Percentiles rank a stretch among this genome's conserved stretches.
Conservation (phyloP, 1,140 invertebrate genomes). For the Paraescarpia echinospica region DNA sequence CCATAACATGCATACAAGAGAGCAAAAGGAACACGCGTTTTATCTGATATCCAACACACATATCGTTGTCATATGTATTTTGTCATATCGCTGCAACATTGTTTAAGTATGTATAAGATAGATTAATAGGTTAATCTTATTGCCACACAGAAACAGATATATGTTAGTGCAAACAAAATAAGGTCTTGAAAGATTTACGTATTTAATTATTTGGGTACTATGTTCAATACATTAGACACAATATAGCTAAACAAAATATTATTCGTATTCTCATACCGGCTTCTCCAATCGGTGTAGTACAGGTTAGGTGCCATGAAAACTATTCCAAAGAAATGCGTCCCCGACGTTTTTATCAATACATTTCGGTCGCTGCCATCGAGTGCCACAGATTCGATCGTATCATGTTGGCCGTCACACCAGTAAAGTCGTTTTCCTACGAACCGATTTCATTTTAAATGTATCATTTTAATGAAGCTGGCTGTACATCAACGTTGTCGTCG, state of each 20-base stretch:
- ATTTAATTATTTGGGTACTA: background rate
- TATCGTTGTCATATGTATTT: no score
- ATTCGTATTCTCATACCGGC: background rate
- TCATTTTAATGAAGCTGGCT: no score
- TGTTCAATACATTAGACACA: background rate
- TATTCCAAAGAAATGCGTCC: background rate
- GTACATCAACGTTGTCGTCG: no score
- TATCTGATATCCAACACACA: no score
- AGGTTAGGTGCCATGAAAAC: background rate
- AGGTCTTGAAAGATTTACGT: background rate
- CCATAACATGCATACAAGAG: no score
- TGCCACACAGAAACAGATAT: no score
- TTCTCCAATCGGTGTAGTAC: background rate
- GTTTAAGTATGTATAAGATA: no score
- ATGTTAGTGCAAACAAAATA: no score
- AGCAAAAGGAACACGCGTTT: no score
- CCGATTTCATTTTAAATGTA: constrained; percentile 69
- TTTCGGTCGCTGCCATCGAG: constrained; percentile 78
- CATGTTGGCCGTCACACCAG: constrained; percentile 80
- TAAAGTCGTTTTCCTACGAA: constrained; percentile 84
- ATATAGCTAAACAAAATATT: background rate
- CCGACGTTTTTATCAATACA: constrained; percentile 44
- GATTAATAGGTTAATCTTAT: no score
- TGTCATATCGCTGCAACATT: no score
- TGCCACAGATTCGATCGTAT: constrained; percentile 59